Evolutionary conservation across 1,140 invertebrate genomes (phyloP), one percentile per base, ranked within the genome.

Genomic region (Drosophila lowei): DNA sequence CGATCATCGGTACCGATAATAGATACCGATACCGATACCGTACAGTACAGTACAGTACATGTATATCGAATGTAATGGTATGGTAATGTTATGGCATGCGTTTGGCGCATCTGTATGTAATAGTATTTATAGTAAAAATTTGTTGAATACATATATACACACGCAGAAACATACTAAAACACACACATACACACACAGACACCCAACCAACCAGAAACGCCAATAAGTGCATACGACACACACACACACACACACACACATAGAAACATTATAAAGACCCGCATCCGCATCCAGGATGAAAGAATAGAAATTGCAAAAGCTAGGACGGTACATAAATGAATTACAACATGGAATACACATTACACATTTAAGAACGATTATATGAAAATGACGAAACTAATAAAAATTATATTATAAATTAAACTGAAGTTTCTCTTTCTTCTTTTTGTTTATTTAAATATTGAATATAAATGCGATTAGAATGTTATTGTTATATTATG

Each of bases 281-380:
- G 63, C 16, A 44, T 44, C 54, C 42, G 42, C 71, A 74, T 74
- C 71, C 72, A 77, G 50, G 77, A 81, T 77, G 79, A 68, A 77
- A 80, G 75, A 72, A 54, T 74, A 72, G 71, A 72, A 86, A 61
- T 71, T 38, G 61, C 81, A 74, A 75, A 75, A 77, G 44, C 81
- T 85, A 71, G 77, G 68, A 65, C 18, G 65, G 65, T 72, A 88
- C 65, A 86, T 81, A 73, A 72, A 86, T 85, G 77, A 85, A 76
- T 75, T 75, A 75, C 3, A 38, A 38, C 63, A 52, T 68, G 65
- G 57, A 68, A 68, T 68, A 75, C 67, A 71, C 71, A 80, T 77
- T 85, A 85, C 83, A 81, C 74, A 86, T 88, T 85, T 85, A 86
- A 88, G 83, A 86, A 85, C 60, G 80, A 85, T 85, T 86, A 86